Evolutionary conservation across 1,140 invertebrate genomes (phyloP), one percentile per base, ranked within the genome.

Genomic region (Drosophila trapezifrons): DNA sequence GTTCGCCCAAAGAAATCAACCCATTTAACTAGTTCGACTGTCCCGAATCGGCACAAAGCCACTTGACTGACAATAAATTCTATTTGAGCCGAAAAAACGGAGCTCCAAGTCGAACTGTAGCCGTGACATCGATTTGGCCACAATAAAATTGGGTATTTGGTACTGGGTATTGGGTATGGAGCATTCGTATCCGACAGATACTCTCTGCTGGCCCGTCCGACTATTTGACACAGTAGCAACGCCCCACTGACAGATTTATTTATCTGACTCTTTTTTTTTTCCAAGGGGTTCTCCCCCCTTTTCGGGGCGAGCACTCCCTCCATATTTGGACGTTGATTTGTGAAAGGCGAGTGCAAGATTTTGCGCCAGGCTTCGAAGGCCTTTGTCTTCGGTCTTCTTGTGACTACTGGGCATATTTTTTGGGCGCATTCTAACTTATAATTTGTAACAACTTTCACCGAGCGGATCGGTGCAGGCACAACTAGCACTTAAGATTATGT

Each of bases 361-460:
- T 71, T 57, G 67, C 65, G 42, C 22, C 29, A 10, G 15, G 51
- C 64, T 45, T n/a, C 32, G 42, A 29, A 29, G 27, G 64, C 20
- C 37, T 67, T 70, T n/a, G 52, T 71, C 47, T 46, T 37, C 22
- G 38, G 42, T 35, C 37, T 43, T 32, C 27, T n/a, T 57, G 45
- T 40, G 51, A 76, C 82, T 87, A 85, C 82, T 85, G 82, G 78
- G 83, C 82, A 87, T 80, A 80, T 75, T 78, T 52, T 66, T 51
- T 55, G 60, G 58, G 63, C 58, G 60, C 57, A 76, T 86, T 85
- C 82, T 85, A 67, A 69, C 65, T 87, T 58, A 75, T 87, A 82
- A 85, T 85, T 85, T 85, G 83, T 86, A 57, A 85, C 63, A 85
- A 85, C 82, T 85, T 85, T 85, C 82, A 82, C 82, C 78, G 55